These are phyloP conservation scores for Latrodectus elegans DNA, from an alignment of 2,888 invertebrate genomes.

Conservation along the genomic window DNA sequence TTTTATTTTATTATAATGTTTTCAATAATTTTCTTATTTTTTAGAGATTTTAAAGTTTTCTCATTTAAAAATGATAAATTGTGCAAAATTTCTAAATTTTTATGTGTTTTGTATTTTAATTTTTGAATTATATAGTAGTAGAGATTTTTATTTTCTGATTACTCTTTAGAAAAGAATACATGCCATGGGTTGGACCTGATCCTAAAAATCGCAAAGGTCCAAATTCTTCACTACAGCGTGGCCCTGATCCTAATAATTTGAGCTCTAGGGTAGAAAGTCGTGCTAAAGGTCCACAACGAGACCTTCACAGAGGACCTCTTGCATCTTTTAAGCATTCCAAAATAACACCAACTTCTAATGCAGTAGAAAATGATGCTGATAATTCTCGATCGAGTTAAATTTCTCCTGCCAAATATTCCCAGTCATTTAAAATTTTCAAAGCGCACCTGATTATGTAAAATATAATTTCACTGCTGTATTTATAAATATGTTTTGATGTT, in stretches of 20 bases:
- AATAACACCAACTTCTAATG: constrained; percentile 34
- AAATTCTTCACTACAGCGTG: constrained; percentile 47
- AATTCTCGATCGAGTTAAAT: constrained; percentile 63
- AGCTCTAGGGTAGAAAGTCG: constrained; percentile 46
- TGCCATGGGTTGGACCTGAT: constrained; percentile 71
- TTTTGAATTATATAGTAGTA: too few species aligned
- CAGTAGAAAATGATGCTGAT: constrained; percentile 42
- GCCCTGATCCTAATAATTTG: constrained; percentile 68
- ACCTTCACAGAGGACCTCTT: constrained; percentile 56
- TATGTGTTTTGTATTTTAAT: too few species aligned
- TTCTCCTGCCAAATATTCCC: constrained; percentile 62
- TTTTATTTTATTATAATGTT: too few species aligned
- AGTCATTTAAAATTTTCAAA: constrained; percentile 20
- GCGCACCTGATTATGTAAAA: constrained; percentile 2
- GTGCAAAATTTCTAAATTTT: too few species aligned
- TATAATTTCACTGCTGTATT: too few species aligned
- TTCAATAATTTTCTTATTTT: too few species aligned
- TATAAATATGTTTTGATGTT: too few species aligned
- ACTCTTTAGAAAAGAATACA: constrained; percentile 69
- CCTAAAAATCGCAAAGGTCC: constrained; percentile 71
- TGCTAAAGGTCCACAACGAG: constrained; percentile 68
- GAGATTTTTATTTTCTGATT: too few species aligned
- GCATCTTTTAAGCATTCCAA: constrained; percentile 62
- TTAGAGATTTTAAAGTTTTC: too few species aligned
- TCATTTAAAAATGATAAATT: too few species aligned